A percentile compares a stretch with the other conserved stretches of the same genome.
These are phyloP conservation scores for Zygothrica quintamaculata DNA, from an alignment of 2,888 invertebrate species.

Conservation along the genomic window DNA sequence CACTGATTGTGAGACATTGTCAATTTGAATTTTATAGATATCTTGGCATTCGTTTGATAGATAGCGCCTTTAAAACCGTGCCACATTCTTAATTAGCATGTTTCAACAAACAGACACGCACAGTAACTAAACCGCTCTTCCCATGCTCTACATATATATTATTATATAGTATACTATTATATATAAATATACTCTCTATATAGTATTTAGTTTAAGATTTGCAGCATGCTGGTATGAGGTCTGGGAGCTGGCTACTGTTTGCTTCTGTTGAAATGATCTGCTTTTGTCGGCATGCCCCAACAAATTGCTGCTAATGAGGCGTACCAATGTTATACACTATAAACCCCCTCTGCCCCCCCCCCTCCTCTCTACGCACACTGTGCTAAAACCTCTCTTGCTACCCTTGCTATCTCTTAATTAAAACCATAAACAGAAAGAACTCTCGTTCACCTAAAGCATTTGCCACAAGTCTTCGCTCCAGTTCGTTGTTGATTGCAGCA, in stretches of 20 bases:
- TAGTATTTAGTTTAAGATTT: background rate
- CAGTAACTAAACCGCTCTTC: background rate
- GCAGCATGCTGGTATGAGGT: background rate
- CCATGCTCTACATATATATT: slow-evolving; percentile 2
- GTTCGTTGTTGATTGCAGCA: slow-evolving; percentile 21
- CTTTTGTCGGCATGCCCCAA: slow-evolving; percentile 55
- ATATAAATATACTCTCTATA: background rate
- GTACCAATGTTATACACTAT: slow-evolving; percentile 54
- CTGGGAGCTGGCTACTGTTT: slow-evolving; percentile 8
- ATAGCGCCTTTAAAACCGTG: slow-evolving; percentile 40
- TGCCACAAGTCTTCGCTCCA: slow-evolving; percentile 20
- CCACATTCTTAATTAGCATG: slow-evolving; percentile 59
- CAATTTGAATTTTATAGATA: slow-evolving; percentile 59
- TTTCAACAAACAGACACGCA: slow-evolving; percentile 18
- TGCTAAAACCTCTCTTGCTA: too few relatives aligned
- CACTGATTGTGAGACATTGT: slow-evolving; percentile 71
- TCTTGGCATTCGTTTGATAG: slow-evolving; percentile 50
- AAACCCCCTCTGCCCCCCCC: slow-evolving; percentile 8
- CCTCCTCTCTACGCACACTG: too few relatives aligned
- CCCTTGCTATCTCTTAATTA: slow-evolving; percentile 50
- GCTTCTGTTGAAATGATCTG: slow-evolving; percentile 19
- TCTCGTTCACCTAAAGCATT: slow-evolving; percentile 46
- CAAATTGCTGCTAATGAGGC: slow-evolving; percentile 75
- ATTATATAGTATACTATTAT: background rate
- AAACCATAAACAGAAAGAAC: slow-evolving; percentile 66